Conservation (phyloP, 1,140 invertebrate genomes). For the Cyrtorhinus lividipennis region DNA sequence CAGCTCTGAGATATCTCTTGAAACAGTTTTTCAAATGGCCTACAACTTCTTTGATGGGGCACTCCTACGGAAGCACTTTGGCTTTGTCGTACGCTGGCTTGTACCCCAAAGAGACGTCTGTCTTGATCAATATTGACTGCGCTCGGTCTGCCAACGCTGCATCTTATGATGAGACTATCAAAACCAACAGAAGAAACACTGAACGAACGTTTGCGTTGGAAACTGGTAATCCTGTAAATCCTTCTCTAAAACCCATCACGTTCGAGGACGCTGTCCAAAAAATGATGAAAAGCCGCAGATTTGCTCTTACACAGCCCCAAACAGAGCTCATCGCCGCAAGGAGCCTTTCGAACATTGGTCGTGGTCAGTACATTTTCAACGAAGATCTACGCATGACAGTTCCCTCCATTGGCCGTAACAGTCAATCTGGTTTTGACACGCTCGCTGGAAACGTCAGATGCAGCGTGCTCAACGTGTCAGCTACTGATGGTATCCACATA, state of each 20-base stretch:
- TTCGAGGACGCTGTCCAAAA: neutral
- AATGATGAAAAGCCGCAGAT: neutral
- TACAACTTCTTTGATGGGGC: slow-evolving; percentile 57
- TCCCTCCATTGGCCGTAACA: slow-evolving; percentile 19
- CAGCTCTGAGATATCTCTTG: slow-evolving; percentile 31
- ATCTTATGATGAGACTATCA: neutral
- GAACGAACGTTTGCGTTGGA: neutral
- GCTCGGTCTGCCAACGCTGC: neutral
- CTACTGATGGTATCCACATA: slow-evolving; percentile 13
- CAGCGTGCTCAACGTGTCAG: slow-evolving; percentile 13
- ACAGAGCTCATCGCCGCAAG: slow-evolving; percentile 53
- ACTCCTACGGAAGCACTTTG: slow-evolving; percentile 63
- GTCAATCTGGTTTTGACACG: slow-evolving; percentile 23
- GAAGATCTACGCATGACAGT: slow-evolving; percentile 49
- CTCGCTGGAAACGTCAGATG: slow-evolving; percentile 21
- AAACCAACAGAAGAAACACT: neutral
- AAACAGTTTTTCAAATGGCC: slow-evolving; percentile 62
- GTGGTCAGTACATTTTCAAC: slow-evolving; percentile 42
- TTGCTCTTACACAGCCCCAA: slow-evolving; percentile 29
- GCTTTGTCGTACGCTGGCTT: slow-evolving; percentile 61
- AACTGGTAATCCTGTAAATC: neutral
- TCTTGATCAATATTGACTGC: slow-evolving; percentile 55
- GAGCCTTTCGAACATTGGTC: slow-evolving; percentile 38
- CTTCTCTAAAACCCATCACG: neutral
- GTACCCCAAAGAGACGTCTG: slow-evolving; percentile 54